Percentiles rank a stretch among this genome's conserved stretches.
Evolutionary conservation across 1,140 invertebrate genomes (phyloP).

Genomic region (Lepeophtheirus salmonis): DNA sequence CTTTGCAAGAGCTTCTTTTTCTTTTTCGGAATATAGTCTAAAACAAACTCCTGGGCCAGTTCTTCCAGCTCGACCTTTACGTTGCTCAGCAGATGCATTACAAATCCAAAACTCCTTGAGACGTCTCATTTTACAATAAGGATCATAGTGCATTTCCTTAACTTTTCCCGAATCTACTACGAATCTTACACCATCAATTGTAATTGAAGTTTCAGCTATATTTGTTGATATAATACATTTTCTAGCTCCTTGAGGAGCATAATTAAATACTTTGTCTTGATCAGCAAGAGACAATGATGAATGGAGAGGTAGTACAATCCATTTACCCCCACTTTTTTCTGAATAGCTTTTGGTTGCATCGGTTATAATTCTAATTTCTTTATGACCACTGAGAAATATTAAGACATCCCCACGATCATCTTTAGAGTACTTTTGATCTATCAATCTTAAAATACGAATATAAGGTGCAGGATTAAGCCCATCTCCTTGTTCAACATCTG

Average conservation of each 20-base stretch:
- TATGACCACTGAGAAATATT: conserved; percentile 87
- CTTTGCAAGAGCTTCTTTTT: conserved; percentile 54
- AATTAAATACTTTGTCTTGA: conserved; percentile 95
- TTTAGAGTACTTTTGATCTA: conserved; percentile 32
- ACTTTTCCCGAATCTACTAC: conserved; percentile 92
- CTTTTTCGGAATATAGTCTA: conserved; percentile 68
- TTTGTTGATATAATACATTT: conserved; percentile 99
- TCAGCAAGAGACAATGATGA: conserved; percentile 76
- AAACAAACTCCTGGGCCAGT: conserved; percentile 49
- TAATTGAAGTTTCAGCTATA: conserved; percentile 96
- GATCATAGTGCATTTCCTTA: conserved; percentile 91
- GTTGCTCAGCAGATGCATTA: conserved; percentile 85
- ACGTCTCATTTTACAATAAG: conserved; percentile 61
- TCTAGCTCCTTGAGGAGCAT: conserved; percentile 75
- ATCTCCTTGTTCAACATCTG: conserved; percentile 47
- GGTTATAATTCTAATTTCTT: conserved; percentile 75
- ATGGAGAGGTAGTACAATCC: conserved; percentile 89
- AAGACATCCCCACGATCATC: conserved; percentile 82
- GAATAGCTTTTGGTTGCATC: conserved; percentile 69
- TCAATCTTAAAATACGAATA: conserved; percentile 61
- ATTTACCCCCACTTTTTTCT: conserved; percentile 49
- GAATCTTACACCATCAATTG: conserved; percentile 94
- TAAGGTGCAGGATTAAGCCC: conserved; percentile 76
- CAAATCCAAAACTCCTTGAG: conserved; percentile 92
- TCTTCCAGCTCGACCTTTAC: conserved; percentile 74